Base-by-base conservation (phyloP, 2,113 vertebrate species). In the Eurystomus gularis region DNA sequence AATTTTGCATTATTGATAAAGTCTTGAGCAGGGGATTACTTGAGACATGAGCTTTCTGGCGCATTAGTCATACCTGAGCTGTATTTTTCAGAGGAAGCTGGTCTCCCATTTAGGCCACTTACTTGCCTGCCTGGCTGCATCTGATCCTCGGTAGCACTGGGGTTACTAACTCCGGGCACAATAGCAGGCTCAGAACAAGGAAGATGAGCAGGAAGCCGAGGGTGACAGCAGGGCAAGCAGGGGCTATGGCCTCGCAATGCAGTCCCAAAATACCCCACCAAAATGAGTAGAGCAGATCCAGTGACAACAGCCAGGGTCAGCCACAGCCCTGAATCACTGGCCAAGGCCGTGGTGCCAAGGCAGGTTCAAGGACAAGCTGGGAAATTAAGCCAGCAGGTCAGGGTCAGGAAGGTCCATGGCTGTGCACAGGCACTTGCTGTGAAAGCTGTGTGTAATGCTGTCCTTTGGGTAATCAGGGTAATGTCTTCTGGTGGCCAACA, bases 1-100 rank as follows among this genome's bases (percentile, higher is more conserved):
- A 92, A 84, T 91, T 94, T 58, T 95, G 83, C 93, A 95, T 95
- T 94, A 94, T 95, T 97, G 86, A 95, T 95, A 68, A 94, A 90
- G 80, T 84, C 72, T 94, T 81, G 77, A 95, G 93, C 83, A 84
- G 93, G 69, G 88, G 86, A 95, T 96, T 97, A 94, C 71, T 93
- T 18, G 78, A 94, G 94, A 85, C 72, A 48, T 24, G 77, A 95
- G 94, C 91, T 92, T 90, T 81, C 83, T 84, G 80, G 46, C 1
- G 6, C 83, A 82, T 97, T 81, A 94, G 91, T 92, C 80, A 75
- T 83, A 92, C 86, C 94, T 84, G 93, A 84, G 86, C 54, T 83
- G 91, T 62, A 3, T 64, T 68, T 84, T 60, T 35, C 68, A 86
- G 83, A 78, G 83, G 64, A 71, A 83, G 39, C 64, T 26, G 26